Evolutionary conservation across 1,140 invertebrate genomes (phyloP).

Genomic region (Holotrichia oblita): DNA sequence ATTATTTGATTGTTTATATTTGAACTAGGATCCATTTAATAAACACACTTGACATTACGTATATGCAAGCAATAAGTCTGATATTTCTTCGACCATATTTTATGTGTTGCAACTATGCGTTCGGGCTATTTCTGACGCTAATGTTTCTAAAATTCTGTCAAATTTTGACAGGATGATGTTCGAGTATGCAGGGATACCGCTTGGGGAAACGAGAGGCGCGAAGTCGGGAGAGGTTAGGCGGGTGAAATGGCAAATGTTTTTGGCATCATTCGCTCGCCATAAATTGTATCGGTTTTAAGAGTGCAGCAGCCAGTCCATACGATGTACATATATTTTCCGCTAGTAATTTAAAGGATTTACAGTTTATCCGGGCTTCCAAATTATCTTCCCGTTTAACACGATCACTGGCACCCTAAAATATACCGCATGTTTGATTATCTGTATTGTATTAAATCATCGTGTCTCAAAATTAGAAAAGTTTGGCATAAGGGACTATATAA

Average conservation of each 20-base stretch:
- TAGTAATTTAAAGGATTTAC: background rate
- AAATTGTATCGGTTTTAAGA: constrained; percentile 9
- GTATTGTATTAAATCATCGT: too few relatives aligned
- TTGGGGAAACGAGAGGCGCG: background rate
- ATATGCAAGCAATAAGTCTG: too few relatives aligned
- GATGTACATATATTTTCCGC: constrained; percentile 6
- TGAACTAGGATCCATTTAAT: too few relatives aligned
- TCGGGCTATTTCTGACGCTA: background rate
- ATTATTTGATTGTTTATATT: too few relatives aligned
- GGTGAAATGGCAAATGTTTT: background rate
- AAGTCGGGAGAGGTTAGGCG: background rate
- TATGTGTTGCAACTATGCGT: too few relatives aligned
- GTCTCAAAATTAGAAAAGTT: too few relatives aligned
- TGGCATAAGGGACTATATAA: too few relatives aligned
- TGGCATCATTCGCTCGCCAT: background rate
- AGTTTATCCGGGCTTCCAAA: background rate
- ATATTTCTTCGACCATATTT: too few relatives aligned
- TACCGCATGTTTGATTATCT: background rate
- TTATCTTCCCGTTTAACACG: background rate
- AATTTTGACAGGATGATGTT: background rate
- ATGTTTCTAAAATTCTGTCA: background rate
- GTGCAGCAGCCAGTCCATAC: background rate
- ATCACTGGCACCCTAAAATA: background rate
- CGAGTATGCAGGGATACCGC: background rate
- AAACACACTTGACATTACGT: too few relatives aligned